These are phyloP conservation scores for Nycticebus coucang DNA, from an alignment of 2,113 vertebrate genomes.

Conservation along the genomic window DNA sequence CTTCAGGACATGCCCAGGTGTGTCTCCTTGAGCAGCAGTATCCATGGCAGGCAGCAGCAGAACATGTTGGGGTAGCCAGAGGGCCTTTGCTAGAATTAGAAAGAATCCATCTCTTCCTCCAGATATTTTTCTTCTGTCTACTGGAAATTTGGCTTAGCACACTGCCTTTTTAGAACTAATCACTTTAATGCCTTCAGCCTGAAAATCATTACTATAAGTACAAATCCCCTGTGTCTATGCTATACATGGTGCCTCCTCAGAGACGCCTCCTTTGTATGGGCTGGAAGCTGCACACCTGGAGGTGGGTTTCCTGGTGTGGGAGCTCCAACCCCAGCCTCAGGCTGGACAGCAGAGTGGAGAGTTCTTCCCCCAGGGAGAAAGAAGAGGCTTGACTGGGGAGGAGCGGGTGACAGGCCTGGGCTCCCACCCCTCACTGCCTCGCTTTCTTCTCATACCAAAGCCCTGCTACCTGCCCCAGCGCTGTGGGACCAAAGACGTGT, in stretches of 20 bases:
- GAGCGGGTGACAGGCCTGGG: fast-evolving
- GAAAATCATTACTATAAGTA: background rate
- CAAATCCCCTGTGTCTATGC: background rate
- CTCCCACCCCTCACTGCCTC: background rate
- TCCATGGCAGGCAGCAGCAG: background rate
- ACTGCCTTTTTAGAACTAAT: background rate
- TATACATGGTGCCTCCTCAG: background rate
- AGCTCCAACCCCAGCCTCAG: background rate
- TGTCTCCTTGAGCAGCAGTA: background rate
- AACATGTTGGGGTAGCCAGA: background rate
- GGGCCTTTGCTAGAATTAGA: background rate
- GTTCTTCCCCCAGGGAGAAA: background rate
- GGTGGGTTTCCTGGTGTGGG: background rate
- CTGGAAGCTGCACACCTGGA: background rate
- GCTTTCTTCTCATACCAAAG: conserved; percentile 10
- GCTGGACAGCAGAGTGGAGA: background rate
- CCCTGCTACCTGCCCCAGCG: background rate
- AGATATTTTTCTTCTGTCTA: background rate
- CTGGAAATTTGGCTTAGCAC: background rate
- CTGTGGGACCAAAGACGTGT: conserved; percentile 70
- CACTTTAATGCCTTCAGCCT: background rate
- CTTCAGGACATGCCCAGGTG: background rate
- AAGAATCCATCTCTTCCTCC: background rate
- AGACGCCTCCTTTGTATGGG: background rate
- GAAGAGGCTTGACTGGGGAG: background rate